A percentile compares a stretch with the other conserved stretches of the same genome.
phyloP scores from a whole-genome alignment of 2,888 invertebrate species.

The Periphyllus acericola region DNA sequence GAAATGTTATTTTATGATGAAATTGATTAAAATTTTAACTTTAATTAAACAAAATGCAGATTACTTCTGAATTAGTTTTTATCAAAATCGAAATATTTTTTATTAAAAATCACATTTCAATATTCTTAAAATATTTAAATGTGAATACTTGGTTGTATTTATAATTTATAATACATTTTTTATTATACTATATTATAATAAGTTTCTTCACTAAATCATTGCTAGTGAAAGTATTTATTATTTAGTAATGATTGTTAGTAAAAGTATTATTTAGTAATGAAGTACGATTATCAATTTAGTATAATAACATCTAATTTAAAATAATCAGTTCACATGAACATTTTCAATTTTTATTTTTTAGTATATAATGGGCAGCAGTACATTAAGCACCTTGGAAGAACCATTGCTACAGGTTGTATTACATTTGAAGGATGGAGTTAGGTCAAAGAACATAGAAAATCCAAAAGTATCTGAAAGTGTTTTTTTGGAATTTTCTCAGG shows the following conservation, averaged over 20 bases:
- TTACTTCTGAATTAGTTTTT: not conserved
- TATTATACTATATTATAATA: too few species aligned
- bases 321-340: not conserved
- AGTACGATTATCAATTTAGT: too few species aligned
- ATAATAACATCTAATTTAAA: not conserved
- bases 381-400: constrained; percentile 55
- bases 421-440: constrained; percentile 46
- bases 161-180: too few species aligned
- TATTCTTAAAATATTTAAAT: not conserved
- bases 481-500: constrained; percentile 56
- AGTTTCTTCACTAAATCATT: too few species aligned
- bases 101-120: not conserved
- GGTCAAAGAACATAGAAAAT: constrained; percentile 27
- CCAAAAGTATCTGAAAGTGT: constrained; percentile 41
- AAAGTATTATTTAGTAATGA: too few species aligned
- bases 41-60: not conserved
- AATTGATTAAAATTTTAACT: not conserved
- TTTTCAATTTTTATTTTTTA: constrained; percentile 28
- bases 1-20: not conserved
- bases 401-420: constrained; percentile 49
- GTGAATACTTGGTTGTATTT: not conserved
- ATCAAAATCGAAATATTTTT: not conserved
- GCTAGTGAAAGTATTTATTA: too few species aligned
- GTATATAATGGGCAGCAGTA: constrained; percentile 60
- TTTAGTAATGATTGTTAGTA: too few species aligned